Conservation (phyloP, 35 echinoderm and acorn worm species). For the Hemicentrotus pulcherrimus region DNA sequence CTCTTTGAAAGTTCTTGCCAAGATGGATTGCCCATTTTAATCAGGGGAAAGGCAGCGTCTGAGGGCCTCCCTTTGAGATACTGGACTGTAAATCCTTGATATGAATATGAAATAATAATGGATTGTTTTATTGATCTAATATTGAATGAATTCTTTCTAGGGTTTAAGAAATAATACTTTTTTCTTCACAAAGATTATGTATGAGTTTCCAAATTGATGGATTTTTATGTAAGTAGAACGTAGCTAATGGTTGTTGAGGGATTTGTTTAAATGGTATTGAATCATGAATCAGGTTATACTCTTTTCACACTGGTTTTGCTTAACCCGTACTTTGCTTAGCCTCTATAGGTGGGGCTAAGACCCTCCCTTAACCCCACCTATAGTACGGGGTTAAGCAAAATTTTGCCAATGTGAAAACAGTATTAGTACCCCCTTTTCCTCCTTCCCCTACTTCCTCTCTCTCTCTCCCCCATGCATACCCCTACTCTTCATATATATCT, state of each 20-base stretch:
- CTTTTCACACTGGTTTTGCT: no score
- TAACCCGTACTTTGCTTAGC: no score
- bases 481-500: no score
- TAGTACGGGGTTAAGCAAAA: no score
- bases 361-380: no score
- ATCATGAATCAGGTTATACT: neutral
- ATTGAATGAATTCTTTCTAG: neutral
- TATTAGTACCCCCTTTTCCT: no score
- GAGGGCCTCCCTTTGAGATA: neutral
- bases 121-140: neutral
- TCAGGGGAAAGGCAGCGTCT: neutral
- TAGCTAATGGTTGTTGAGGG: neutral
- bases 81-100: neutral
- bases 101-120: slow-evolving; percentile 5
- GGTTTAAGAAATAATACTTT: neutral
- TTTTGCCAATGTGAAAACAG: no score
- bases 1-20: neutral
- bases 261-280: neutral
- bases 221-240: neutral
- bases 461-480: no score
- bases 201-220: neutral
- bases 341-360: no score
- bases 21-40: neutral
- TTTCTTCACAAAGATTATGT: neutral
- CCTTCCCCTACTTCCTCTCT: no score